phyloP scores from a whole-genome alignment of 2,888 invertebrate genomes.

The Drosophila ustulata region DNA sequence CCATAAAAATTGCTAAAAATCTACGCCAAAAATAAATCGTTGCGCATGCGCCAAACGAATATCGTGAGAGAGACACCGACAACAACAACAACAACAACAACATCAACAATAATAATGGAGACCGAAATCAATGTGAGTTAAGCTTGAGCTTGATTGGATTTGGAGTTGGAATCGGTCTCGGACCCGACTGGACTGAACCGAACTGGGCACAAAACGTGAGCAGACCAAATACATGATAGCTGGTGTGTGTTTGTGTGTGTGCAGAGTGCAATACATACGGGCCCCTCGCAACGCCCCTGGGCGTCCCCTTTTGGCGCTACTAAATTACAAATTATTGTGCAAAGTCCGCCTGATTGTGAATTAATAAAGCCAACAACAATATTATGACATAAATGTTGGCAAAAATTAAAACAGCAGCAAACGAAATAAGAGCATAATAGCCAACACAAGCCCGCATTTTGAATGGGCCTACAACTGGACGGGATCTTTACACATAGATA shows the following conservation, averaged over 20 bases:
- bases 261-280: slow-evolving; percentile 12
- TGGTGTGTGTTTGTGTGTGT: slow-evolving; percentile 10
- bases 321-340: slow-evolving; percentile 59
- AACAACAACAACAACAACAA: slow-evolving; percentile 4
- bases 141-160: slow-evolving; percentile 39
- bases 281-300: slow-evolving; percentile 4
- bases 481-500: slow-evolving; percentile 1
- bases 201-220: slow-evolving; percentile 52
- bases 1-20: slow-evolving; percentile 44
- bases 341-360: slow-evolving; percentile 55
- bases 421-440: slow-evolving; percentile 44
- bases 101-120: slow-evolving; percentile 2
- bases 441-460: slow-evolving; percentile 33
- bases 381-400: slow-evolving; percentile 66
- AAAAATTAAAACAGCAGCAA: slow-evolving; percentile 31
- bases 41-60: slow-evolving; percentile 58
- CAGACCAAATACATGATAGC: slow-evolving; percentile 36
- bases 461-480: slow-evolving; percentile 20
- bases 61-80: slow-evolving; percentile 1
- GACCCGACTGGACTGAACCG: slow-evolving; percentile 16
- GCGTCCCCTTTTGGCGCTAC: slow-evolving; percentile 26
- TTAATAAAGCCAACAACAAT: slow-evolving; percentile 55
- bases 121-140: slow-evolving; percentile 20
- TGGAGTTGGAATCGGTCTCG: slow-evolving; percentile 34
- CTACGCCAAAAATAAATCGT: slow-evolving; percentile 34